Evolutionary conservation across 2,888 invertebrate species (phyloP), one percentile per base, ranked within the genome.

Genomic region (Drosophila macrospina): DNA sequence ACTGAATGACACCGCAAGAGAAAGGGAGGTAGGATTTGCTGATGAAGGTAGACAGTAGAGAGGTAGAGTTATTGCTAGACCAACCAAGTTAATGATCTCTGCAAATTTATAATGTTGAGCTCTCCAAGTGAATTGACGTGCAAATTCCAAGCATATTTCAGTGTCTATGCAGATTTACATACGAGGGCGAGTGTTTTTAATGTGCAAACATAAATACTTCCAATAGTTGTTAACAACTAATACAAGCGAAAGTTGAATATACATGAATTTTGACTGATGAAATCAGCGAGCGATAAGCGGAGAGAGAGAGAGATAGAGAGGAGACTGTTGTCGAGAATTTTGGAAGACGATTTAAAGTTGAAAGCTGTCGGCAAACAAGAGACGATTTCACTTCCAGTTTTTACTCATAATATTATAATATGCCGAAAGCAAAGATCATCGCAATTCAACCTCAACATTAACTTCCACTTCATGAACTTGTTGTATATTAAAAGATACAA

Each of bases 331-430:
- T 56, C 73, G 59, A 74, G 74, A 82, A 79, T 80, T 73, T 74
- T 68, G 65, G 54, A 52, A 57, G 70, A 54, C 62, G 69, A 39
- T 50, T 50, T 69, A n/a, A 50, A 59, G 62, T 44, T 56, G 62
- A 62, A 73, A 74, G 74, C 56, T 48, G 55, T 45, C 54, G 55
- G 50, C 32, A 20, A 42, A 50, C 32, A 41, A 39, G 45, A 47
- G 69, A 61, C 83, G 80, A 74, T 84, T 84, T 81, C 80, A 83
- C 80, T 81, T 74, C 74, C 81, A 81, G 84, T 80, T 83, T 80
- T 34, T 11, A 54, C 41, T 42, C 42, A 54, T 54, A 42, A 41
- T 54, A 41, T 41, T 34, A 54, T 42, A 63, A 72, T 67, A 72
- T 56, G 70, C 71, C 69, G 72, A 69, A 78, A 72, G 69, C 74